A percentile compares a stretch with the other conserved stretches of the same genome.
Evolutionary conservation across 2,797 vertebrate genomes (phyloP).

Genomic region (Rhinichthys osculus): DNA sequence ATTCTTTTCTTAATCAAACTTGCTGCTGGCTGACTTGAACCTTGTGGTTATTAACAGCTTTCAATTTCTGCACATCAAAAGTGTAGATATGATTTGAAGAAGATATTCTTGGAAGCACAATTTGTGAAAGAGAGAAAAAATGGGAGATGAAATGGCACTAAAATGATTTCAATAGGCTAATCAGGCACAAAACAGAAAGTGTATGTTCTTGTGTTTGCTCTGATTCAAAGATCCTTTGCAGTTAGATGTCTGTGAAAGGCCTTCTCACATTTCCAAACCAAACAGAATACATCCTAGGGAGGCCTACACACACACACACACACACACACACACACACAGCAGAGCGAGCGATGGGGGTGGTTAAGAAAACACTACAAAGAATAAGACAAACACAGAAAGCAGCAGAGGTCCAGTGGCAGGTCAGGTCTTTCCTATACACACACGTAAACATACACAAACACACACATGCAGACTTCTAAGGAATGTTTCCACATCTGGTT

Average conservation of each 20-base stretch:
- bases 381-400: slow-evolving; percentile 63
- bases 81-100: slow-evolving; percentile 40
- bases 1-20: background rate
- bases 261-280: slow-evolving; percentile 76
- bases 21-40: background rate
- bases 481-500: slow-evolving; percentile 62
- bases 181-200: slow-evolving; percentile 17
- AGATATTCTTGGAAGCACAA: slow-evolving; percentile 3
- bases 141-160: slow-evolving; percentile 46
- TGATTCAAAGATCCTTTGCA: slow-evolving; percentile 58
- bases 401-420: slow-evolving; percentile 72
- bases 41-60: slow-evolving; percentile 50
- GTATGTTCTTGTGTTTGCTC: slow-evolving; percentile 55
- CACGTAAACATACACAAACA: slow-evolving; percentile 51
- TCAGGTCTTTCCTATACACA: slow-evolving; percentile 85
- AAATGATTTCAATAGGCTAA: slow-evolving; percentile 55
- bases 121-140: slow-evolving; percentile 35
- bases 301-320: slow-evolving; percentile 41
- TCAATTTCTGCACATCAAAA: slow-evolving; percentile 35
- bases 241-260: slow-evolving; percentile 68
- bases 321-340: slow-evolving; percentile 7
- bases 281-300: slow-evolving; percentile 72
- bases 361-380: slow-evolving; percentile 77
- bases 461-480: slow-evolving; percentile 47
- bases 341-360: slow-evolving; percentile 61